A percentile compares a stretch with the other conserved stretches of the same genome.
These are phyloP conservation scores for Pheosia gnoma DNA, from an alignment of 2,888 invertebrate species.

Conservation along the genomic window DNA sequence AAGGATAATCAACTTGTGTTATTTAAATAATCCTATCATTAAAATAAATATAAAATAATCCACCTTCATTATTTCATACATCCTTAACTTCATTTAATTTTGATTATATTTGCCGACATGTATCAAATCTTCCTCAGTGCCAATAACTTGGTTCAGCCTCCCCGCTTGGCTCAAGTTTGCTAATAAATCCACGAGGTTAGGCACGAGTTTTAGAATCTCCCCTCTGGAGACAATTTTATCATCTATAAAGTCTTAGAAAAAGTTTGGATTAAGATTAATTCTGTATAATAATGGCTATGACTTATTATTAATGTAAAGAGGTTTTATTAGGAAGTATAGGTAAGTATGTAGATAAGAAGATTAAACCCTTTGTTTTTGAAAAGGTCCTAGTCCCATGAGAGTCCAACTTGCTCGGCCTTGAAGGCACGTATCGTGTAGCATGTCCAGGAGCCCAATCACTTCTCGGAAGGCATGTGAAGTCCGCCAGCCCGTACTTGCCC, in stretches of 20 bases:
- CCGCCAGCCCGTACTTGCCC: too few relatives aligned
- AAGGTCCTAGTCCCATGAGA: too few relatives aligned
- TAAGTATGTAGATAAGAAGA: too few relatives aligned
- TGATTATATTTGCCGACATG: not conserved
- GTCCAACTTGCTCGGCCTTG: too few relatives aligned
- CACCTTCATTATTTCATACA: not conserved
- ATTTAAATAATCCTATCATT: too few relatives aligned
- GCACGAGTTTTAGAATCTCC: not conserved
- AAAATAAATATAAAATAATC: not conserved
- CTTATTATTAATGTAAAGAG: too few relatives aligned
- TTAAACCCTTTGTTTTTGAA: too few relatives aligned
- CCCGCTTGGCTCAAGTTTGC: not conserved
- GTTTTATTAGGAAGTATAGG: too few relatives aligned
- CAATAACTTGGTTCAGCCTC: not conserved
- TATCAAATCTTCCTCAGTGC: not conserved
- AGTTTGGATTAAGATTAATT: not conserved
- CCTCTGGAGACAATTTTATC: not conserved
- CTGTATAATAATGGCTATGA: not conserved
- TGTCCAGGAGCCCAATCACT: too few relatives aligned
- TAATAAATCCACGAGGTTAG: not conserved
- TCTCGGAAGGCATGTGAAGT: too few relatives aligned
- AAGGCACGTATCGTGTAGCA: too few relatives aligned
- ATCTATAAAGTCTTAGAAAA: not conserved
- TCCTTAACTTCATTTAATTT: not conserved
- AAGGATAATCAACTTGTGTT: too few relatives aligned